A percentile compares a stretch with the other conserved stretches of the same genome.
Conservation (phyloP, 92 coral and sea anemone species). For the Ricordea florida region DNA sequence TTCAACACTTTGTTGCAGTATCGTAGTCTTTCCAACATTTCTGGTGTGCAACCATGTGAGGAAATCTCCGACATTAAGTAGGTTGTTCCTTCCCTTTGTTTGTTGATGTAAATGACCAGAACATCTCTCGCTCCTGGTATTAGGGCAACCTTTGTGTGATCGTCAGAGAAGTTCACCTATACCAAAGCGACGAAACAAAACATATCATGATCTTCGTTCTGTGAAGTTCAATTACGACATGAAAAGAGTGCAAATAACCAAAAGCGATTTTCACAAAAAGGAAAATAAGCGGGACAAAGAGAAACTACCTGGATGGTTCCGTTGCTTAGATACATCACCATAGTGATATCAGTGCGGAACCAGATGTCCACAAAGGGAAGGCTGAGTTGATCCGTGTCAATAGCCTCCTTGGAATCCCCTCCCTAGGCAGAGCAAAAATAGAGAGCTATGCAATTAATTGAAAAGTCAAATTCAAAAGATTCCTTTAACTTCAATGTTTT, state of each 20-base stretch:
- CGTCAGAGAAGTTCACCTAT: conserved; percentile 93
- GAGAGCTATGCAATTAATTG: too few species aligned
- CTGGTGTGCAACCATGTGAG: conserved; percentile 69
- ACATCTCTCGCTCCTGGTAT: conserved; percentile 83
- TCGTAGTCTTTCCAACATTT: conserved; percentile 75
- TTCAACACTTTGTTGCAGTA: conserved; percentile 87
- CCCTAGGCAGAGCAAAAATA: conserved; percentile 64
- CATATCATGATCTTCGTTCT: not conserved
- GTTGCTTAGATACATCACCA: conserved; percentile 99
- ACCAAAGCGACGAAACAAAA: not conserved
- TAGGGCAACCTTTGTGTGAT: conserved; percentile 95
- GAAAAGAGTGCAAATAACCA: not conserved
- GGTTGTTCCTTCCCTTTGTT: conserved; percentile 77
- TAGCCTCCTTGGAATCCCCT: conserved; percentile 62
- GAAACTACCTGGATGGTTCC: conserved; percentile 92
- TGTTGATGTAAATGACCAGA: conserved; percentile 86
- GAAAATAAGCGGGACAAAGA: too few species aligned
- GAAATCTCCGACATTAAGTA: conserved; percentile 74
- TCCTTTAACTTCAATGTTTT: too few species aligned
- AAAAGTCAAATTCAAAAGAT: too few species aligned
- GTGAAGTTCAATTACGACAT: not conserved
- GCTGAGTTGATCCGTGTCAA: conserved; percentile 34
- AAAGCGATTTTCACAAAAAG: not conserved
- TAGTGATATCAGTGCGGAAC: conserved; percentile 97
- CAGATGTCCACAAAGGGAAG: conserved; percentile 91